phyloP scores from a whole-genome alignment of 2,113 vertebrate genomes.

The Thunnus thynnus region DNA sequence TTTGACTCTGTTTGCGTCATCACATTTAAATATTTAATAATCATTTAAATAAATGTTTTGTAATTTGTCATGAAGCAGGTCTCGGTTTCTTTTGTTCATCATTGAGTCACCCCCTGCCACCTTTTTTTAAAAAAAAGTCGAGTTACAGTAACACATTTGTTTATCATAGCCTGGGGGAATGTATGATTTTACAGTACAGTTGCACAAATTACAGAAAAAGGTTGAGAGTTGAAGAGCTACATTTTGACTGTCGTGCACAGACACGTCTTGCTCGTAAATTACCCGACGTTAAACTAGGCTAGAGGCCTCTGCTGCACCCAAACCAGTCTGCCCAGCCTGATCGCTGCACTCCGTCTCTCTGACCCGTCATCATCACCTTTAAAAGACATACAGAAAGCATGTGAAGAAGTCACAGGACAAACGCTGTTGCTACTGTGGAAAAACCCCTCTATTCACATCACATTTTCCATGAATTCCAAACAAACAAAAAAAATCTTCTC shows the following conservation, averaged over 20 bases:
- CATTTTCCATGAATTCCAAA: constrained; percentile 59
- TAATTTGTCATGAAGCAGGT: constrained; percentile 20
- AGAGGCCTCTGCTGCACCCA: constrained; percentile 51
- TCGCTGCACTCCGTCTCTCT: constrained; percentile 2
- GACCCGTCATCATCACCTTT: constrained; percentile 29
- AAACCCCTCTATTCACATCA: constrained; percentile 1
- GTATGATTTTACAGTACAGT: constrained; percentile 28
- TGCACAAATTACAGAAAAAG: constrained; percentile 26
- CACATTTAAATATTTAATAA: constrained; percentile 41
- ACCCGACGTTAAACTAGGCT: constrained; percentile 32
- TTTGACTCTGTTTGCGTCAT: constrained; percentile 4
- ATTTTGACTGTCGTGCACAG: constrained; percentile 36
- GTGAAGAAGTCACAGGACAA: constrained; percentile 11
- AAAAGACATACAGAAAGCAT: constrained; percentile 27
- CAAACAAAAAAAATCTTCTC: constrained; percentile 23
- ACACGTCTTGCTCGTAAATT: constrained; percentile 36
- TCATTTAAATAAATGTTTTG: background rate
- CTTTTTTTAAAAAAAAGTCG: background rate
- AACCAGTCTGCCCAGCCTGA: constrained; percentile 57
- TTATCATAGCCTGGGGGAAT: background rate
- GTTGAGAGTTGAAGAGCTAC: background rate
- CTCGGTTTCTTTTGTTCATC: constrained; percentile 34
- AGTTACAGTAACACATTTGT: constrained; percentile 54
- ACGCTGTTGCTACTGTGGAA: constrained; percentile 10
- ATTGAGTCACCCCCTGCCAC: constrained; percentile 25